Evolutionary conservation across 2,888 invertebrate genomes (phyloP).

Genomic region (Tromatobia lineatoria): DNA sequence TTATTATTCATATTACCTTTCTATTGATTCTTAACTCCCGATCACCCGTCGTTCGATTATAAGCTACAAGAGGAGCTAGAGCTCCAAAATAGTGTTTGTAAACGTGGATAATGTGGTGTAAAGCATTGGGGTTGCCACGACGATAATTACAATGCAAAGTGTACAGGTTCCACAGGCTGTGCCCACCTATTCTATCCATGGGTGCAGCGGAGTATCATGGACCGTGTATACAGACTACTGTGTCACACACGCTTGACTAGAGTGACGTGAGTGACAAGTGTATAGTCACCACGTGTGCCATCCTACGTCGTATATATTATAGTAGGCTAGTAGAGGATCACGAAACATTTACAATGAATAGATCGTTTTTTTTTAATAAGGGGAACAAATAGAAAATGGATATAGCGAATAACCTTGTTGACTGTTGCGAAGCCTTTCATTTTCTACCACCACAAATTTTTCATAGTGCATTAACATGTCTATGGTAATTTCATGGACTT

Average conservation of each 20-base stretch:
- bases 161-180: not conserved
- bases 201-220: not conserved
- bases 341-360: too few species aligned
- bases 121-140: conserved; percentile 19
- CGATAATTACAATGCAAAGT: conserved; percentile 31
- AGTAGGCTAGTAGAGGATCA: conserved; percentile 22
- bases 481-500: too few species aligned
- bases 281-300: not conserved
- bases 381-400: too few species aligned
- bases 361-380: too few species aligned
- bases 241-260: conserved; percentile 16
- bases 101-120: conserved; percentile 31
- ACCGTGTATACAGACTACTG: conserved; percentile 8
- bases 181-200: not conserved
- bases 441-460: too few species aligned
- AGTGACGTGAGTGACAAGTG: conserved; percentile 8
- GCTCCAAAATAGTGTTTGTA: not conserved
- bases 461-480: too few species aligned
- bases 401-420: too few species aligned
- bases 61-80: not conserved
- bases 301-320: conserved; percentile 4
- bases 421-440: too few species aligned
- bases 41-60: conserved; percentile 14
- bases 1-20: too few species aligned
- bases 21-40: not conserved